A percentile compares a stretch with the other conserved stretches of the same genome.
Evolutionary conservation across 2,113 vertebrate species (phyloP).

Genomic region (Gallinago jamesoni): DNA sequence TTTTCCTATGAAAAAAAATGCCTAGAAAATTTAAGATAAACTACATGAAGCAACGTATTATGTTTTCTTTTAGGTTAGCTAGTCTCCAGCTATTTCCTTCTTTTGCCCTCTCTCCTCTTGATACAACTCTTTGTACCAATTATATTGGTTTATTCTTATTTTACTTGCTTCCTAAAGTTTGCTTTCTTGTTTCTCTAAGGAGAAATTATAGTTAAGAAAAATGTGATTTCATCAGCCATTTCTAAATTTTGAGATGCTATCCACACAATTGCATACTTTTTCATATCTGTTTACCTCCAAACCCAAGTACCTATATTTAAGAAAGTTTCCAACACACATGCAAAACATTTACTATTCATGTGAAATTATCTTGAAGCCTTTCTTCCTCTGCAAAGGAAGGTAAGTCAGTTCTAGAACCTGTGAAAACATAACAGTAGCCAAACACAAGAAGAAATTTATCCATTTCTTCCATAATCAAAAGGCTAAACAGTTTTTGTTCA

Average conservation of each 20-base stretch:
- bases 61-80: neutral
- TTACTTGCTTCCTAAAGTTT: neutral
- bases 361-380: neutral
- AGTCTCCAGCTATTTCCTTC: neutral
- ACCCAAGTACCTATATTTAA: neutral
- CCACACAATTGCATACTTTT: neutral
- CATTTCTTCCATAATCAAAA: neutral
- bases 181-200: neutral
- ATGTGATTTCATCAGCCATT: neutral
- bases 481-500: neutral
- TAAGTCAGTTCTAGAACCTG: neutral
- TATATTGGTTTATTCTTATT: neutral
- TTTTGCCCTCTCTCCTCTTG: neutral
- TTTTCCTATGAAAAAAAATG: neutral
- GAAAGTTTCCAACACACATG: neutral
- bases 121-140: neutral
- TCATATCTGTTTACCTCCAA: neutral
- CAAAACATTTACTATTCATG: accelerated
- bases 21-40: neutral
- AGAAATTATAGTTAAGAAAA: neutral
- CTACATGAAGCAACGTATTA: neutral
- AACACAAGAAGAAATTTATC: neutral
- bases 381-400: neutral
- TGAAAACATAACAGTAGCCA: neutral
- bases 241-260: neutral